A percentile compares a stretch with the other conserved stretches of the same genome.
Evolutionary conservation across 2,888 invertebrate genomes (phyloP).

Genomic region (Drosophila meridionalis): DNA sequence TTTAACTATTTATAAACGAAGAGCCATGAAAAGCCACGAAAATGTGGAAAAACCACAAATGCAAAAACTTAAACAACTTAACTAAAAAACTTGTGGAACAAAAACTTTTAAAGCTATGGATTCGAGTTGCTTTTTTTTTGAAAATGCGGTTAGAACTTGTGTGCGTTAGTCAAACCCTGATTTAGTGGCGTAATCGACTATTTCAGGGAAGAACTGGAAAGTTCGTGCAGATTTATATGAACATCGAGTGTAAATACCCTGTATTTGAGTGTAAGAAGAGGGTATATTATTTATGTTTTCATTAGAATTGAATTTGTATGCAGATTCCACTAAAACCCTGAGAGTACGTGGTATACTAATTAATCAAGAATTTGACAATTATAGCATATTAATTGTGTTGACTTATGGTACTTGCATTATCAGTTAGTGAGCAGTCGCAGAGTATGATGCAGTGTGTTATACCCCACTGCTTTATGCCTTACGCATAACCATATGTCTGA

Average conservation of each 20-base stretch:
- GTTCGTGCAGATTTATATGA: neutral
- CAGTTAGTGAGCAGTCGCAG: too few species aligned
- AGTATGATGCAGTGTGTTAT: too few species aligned
- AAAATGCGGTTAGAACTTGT: neutral
- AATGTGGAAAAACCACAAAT: constrained; percentile 7
- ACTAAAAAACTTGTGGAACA: neutral
- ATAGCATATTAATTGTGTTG: too few species aligned
- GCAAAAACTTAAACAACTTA: constrained; percentile 1
- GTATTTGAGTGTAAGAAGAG: neutral
- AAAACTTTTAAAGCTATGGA: neutral
- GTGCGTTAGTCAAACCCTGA: neutral
- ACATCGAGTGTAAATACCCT: neutral
- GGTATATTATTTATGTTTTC: neutral
- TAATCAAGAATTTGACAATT: too few species aligned
- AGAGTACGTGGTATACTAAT: too few species aligned
- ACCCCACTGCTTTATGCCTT: too few species aligned
- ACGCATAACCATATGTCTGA: too few species aligned
- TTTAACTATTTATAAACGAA: neutral
- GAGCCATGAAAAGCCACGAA: neutral
- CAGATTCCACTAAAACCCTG: too few species aligned
- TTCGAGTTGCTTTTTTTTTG: neutral
- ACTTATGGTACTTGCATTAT: too few species aligned
- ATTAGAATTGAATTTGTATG: too few species aligned
- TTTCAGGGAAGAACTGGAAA: neutral
- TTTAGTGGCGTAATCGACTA: neutral